Percentiles rank a stretch among this genome's conserved stretches.
phyloP scores from a whole-genome alignment of 2,888 invertebrate species.

The Dynastes grantii region DNA sequence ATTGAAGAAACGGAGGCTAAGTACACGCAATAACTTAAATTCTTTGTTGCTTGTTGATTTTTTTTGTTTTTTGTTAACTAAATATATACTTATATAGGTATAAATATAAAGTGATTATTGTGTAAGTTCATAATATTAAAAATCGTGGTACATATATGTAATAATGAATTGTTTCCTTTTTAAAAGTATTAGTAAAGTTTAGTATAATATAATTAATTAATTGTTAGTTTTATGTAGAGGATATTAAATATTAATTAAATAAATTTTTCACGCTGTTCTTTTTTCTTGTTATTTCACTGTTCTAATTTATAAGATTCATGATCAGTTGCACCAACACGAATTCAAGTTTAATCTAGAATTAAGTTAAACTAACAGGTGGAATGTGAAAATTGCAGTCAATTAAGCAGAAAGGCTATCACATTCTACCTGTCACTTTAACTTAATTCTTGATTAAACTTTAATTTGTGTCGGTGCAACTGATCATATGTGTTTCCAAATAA shows the following conservation, averaged over 20 bases:
- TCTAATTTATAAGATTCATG: background rate
- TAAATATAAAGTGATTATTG: background rate
- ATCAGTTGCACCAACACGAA: too few species aligned
- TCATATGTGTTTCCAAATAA: too few species aligned
- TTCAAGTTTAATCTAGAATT: too few species aligned
- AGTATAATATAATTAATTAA: background rate
- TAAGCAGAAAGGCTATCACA: too few species aligned
- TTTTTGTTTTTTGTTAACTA: constrained; percentile 12
- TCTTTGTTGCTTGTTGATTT: constrained; percentile 6
- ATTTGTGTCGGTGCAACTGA: too few species aligned
- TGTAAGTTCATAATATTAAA: background rate
- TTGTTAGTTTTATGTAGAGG: constrained; percentile 13
- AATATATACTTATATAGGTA: too few species aligned
- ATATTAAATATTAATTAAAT: constrained; percentile 13
- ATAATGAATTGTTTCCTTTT: constrained; percentile 11
- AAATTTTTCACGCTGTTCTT: constrained; percentile 31
- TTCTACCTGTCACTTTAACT: too few species aligned
- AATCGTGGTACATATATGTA: background rate
- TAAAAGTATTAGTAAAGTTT: constrained; percentile 15
- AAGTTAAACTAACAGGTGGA: too few species aligned
- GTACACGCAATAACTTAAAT: background rate
- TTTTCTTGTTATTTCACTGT: background rate
- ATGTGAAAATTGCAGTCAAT: too few species aligned
- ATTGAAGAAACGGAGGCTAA: background rate
- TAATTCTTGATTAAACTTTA: too few species aligned